These are phyloP conservation scores for Larimichthys crocea DNA, from an alignment of 2,113 vertebrate species.

Conservation along the genomic window DNA sequence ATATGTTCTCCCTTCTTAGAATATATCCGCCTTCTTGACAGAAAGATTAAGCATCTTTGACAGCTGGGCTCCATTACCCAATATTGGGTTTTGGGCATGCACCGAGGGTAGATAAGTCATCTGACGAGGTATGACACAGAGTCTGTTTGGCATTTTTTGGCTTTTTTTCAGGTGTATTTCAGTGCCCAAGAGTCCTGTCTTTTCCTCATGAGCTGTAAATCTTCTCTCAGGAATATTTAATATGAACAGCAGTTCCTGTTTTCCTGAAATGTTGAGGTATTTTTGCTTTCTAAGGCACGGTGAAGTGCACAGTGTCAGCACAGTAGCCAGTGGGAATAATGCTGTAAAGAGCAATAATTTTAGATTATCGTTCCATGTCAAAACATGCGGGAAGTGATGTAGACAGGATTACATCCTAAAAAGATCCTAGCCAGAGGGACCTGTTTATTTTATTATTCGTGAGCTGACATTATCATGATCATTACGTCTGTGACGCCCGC, in stretches of 20 bases:
- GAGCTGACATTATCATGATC: constrained; percentile 55
- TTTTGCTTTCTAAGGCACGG: background rate
- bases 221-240: constrained; percentile 63
- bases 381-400: constrained; percentile 24
- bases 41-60: constrained; percentile 80
- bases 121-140: constrained; percentile 64
- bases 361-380: background rate
- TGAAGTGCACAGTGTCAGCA: background rate
- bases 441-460: constrained; percentile 55
- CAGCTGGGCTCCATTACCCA: constrained; percentile 78
- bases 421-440: constrained; percentile 28
- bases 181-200: constrained; percentile 40
- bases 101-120: constrained; percentile 76
- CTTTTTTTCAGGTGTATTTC: constrained; percentile 33
- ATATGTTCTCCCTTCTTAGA: constrained; percentile 74
- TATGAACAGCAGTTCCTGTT: constrained; percentile 32
- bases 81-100: constrained; percentile 78
- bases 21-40: constrained; percentile 75
- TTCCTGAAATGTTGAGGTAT: background rate
- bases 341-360: background rate
- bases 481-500: constrained; percentile 44
- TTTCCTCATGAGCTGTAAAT: constrained; percentile 62
- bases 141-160: constrained; percentile 53
- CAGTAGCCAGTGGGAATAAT: background rate
- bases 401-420: constrained; percentile 18